phyloP scores from a whole-genome alignment of 2,888 invertebrate species.

The Apotomis capreana region DNA sequence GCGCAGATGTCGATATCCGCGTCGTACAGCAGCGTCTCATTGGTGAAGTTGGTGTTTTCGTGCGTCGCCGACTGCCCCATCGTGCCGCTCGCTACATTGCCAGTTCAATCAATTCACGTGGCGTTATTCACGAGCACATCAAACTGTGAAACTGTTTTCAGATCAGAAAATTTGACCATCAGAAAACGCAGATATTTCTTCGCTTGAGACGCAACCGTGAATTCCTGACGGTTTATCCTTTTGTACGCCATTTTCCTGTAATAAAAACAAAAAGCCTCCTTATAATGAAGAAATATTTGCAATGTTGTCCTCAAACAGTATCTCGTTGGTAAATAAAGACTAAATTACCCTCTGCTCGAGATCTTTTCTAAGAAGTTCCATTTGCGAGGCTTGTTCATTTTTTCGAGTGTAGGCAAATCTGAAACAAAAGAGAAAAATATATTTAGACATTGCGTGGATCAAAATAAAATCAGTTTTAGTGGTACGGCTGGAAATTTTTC shows the following conservation, averaged over 20 bases:
- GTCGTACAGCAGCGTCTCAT: conserved; percentile 64
- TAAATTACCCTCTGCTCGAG: conserved; percentile 63
- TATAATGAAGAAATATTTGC: conserved; percentile 47
- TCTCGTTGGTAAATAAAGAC: conserved; percentile 43
- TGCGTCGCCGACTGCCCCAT: conserved; percentile 75
- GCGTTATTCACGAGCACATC: conserved; percentile 53
- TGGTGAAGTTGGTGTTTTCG: conserved; percentile 65
- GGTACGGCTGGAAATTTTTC: conserved; percentile 13
- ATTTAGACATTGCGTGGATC: conserved; percentile 35
- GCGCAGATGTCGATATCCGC: conserved; percentile 73
- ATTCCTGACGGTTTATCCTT: conserved; percentile 57
- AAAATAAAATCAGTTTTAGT: conserved; percentile 34
- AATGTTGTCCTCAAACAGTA: conserved; percentile 42
- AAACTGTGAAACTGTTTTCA: conserved; percentile 48
- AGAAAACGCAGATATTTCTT: conserved; percentile 54
- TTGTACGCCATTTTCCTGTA: conserved; percentile 69
- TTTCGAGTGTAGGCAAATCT: conserved; percentile 61
- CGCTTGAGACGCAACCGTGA: conserved; percentile 52
- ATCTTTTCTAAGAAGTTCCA: conserved; percentile 64
- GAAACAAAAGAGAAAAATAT: conserved; percentile 63
- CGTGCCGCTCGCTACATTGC: conserved; percentile 61
- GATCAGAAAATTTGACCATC: conserved; percentile 53
- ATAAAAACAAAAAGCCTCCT: conserved; percentile 59
- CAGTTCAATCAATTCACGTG: conserved; percentile 56
- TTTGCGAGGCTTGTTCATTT: conserved; percentile 68